phyloP scores from a whole-genome alignment of 2,113 vertebrate genomes.

The Sapayoa aenigma region DNA sequence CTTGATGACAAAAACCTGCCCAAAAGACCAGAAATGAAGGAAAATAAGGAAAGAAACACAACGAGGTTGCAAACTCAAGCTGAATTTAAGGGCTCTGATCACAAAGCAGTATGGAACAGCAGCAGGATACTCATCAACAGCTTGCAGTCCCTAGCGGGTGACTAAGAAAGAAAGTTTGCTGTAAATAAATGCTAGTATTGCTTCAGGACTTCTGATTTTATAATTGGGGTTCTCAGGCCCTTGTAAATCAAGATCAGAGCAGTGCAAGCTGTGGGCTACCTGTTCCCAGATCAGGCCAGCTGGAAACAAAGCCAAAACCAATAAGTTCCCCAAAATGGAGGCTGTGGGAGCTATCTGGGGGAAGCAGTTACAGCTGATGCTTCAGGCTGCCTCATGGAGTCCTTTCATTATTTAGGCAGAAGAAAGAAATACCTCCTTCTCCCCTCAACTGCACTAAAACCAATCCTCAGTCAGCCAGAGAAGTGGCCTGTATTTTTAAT shows the following conservation, averaged over 20 bases:
- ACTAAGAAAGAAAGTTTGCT: not conserved
- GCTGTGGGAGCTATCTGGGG: not conserved
- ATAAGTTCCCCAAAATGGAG: not conserved
- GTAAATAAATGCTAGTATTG: not conserved
- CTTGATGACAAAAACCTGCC: not conserved
- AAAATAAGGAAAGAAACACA: not conserved
- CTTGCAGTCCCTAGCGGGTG: not conserved
- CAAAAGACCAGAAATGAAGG: not conserved
- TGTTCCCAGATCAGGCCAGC: constrained; percentile 23
- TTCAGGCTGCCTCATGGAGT: not conserved
- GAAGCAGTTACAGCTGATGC: not conserved
- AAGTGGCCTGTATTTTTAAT: not conserved
- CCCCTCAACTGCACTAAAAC: not conserved
- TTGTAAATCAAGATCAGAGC: constrained; percentile 34
- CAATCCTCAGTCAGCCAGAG: not conserved
- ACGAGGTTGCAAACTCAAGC: not conserved
- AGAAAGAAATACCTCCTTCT: not conserved
- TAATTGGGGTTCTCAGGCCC: not conserved
- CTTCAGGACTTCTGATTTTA: not conserved
- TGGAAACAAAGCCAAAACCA: constrained; percentile 38
- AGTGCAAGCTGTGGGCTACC: not conserved
- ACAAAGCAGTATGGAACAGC: not conserved
- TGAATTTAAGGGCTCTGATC: not conserved
- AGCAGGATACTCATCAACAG: not conserved
- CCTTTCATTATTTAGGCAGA: not conserved